Evolutionary conservation across 1,140 invertebrate species (phyloP).

Genomic region (Conus betulinus): DNA sequence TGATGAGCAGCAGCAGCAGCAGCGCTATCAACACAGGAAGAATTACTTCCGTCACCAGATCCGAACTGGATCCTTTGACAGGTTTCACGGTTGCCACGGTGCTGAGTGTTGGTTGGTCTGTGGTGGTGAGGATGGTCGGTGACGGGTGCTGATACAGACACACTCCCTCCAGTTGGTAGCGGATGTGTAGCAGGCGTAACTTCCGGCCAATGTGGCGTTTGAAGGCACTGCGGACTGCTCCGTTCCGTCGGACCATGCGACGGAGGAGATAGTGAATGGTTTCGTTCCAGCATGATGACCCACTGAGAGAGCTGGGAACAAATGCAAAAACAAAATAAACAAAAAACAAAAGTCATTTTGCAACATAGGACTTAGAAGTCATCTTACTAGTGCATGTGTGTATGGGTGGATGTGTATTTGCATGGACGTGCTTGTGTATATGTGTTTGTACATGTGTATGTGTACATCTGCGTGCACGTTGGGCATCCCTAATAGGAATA

Average conservation of each 20-base stretch:
- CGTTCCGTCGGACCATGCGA: constrained; percentile 36
- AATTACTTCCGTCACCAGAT: constrained; percentile 42
- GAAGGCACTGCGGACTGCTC: constrained; percentile 30
- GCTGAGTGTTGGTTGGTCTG: neutral
- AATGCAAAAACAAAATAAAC: neutral
- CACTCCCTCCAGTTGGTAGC: constrained; percentile 32
- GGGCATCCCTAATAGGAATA: too few species aligned
- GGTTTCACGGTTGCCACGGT: neutral
- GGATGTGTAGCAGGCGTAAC: constrained; percentile 18
- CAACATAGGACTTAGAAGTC: too few species aligned
- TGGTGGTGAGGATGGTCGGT: neutral
- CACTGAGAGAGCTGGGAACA: constrained; percentile 33
- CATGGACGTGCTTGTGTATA: too few species aligned
- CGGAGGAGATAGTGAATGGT: constrained; percentile 33
- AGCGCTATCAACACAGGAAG: constrained; percentile 48
- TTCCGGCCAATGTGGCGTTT: constrained; percentile 28
- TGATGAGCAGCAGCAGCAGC: constrained; percentile 40
- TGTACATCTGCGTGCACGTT: too few species aligned
- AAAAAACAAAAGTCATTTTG: neutral
- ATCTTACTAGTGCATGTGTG: too few species aligned
- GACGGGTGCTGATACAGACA: constrained; percentile 33
- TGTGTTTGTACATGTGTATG: too few species aligned
- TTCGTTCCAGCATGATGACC: constrained; percentile 19
- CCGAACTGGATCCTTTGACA: constrained; percentile 9
- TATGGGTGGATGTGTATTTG: too few species aligned